phyloP scores from a whole-genome alignment of 2,797 vertebrate species.

The Mionectes olivaceus region DNA sequence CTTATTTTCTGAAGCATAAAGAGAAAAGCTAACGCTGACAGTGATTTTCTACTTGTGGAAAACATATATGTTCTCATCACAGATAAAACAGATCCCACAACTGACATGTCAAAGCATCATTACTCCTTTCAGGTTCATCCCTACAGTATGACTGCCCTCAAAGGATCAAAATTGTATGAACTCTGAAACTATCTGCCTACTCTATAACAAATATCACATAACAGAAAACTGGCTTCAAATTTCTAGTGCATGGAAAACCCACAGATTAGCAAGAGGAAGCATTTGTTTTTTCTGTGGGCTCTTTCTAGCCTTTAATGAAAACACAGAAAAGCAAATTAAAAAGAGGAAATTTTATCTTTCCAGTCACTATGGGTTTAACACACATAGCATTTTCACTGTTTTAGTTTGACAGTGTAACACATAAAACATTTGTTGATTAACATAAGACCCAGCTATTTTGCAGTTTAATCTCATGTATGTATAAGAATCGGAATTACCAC shows the following conservation, averaged over 20 bases:
- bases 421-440: background rate
- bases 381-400: background rate
- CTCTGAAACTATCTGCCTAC: background rate
- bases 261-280: background rate
- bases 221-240: background rate
- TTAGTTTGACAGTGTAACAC: background rate
- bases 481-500: conserved; percentile 18
- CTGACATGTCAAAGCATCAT: background rate
- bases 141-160: background rate
- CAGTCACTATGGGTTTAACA: background rate
- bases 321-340: background rate
- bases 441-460: background rate
- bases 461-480: background rate
- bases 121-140: background rate
- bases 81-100: background rate
- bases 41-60: background rate
- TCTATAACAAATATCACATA: background rate
- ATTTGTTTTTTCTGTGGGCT: background rate
- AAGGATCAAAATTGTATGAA: background rate
- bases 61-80: background rate
- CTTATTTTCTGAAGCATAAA: background rate
- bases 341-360: background rate
- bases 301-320: background rate
- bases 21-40: background rate
- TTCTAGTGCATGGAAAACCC: accelerated